These are phyloP conservation scores for Sinocyclocheilus grahami DNA, from an alignment of 2,113 vertebrate genomes.

Conservation along the genomic window DNA sequence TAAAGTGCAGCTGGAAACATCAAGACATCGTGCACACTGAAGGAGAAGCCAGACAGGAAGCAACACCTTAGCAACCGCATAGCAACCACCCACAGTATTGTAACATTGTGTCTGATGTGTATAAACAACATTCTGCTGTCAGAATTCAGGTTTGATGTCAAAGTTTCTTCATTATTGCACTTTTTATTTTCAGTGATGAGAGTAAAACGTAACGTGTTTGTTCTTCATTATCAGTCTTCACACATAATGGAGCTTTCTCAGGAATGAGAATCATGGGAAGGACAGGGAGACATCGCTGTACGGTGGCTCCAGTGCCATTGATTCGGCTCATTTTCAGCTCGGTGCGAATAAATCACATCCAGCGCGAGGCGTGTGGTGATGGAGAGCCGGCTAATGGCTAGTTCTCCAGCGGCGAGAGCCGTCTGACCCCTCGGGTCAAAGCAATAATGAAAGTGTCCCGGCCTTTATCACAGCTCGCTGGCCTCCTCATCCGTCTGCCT, in stretches of 20 bases:
- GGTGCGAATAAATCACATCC: conserved; percentile 56
- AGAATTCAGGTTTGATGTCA: no score
- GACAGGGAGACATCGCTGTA: not conserved
- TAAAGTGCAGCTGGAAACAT: not conserved
- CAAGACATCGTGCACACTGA: no score
- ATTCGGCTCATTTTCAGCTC: conserved; percentile 40
- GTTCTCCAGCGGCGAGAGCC: conserved; percentile 47
- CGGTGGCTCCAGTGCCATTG: not conserved
- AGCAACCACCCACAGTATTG: not conserved
- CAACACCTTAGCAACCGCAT: not conserved
- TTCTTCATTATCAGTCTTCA: not conserved
- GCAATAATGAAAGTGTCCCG: conserved; percentile 60
- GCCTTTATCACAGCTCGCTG: conserved; percentile 44
- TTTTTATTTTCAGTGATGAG: not conserved
- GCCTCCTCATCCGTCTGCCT: not conserved
- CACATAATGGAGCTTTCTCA: not conserved
- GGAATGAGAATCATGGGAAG: no score
- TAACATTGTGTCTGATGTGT: not conserved
- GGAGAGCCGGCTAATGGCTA: conserved; percentile 58
- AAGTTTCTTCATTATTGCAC: no score
- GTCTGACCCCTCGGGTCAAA: conserved; percentile 57
- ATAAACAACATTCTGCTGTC: not conserved
- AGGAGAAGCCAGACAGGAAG: not conserved
- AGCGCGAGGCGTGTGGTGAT: conserved; percentile 26
- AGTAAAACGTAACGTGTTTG: not conserved